Conservation (phyloP, 2,113 vertebrate genomes). For the Castor canadensis region DNA sequence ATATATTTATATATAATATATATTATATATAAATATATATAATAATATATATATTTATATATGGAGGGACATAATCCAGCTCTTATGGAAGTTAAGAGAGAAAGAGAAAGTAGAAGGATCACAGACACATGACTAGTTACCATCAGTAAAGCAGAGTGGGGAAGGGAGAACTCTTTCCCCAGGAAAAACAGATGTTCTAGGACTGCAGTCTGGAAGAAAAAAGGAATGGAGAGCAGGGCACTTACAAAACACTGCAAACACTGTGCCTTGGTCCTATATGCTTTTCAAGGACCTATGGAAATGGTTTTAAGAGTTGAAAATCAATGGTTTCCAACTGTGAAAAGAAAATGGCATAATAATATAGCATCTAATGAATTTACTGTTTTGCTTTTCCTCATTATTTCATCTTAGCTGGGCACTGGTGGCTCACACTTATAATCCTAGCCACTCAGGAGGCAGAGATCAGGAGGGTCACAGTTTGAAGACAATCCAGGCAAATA, state of each 20-base stretch:
- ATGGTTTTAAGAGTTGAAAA: background rate
- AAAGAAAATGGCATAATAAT: background rate
- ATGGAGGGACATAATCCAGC: too few species aligned
- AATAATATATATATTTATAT: too few species aligned
- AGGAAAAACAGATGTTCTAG: background rate
- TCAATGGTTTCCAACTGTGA: background rate
- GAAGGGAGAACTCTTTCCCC: background rate
- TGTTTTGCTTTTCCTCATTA: background rate
- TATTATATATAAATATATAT: too few species aligned
- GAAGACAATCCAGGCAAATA: too few species aligned
- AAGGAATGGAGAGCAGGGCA: background rate
- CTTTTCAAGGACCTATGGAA: background rate
- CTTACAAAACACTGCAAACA: background rate
- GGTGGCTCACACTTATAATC: too few species aligned
- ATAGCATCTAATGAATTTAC: background rate
- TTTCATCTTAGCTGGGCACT: too few species aligned
- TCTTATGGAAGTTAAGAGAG: background rate
- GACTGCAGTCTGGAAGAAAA: background rate
- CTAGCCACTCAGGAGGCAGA: too few species aligned
- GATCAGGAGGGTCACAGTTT: too few species aligned
- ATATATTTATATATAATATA: too few species aligned
- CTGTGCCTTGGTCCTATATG: background rate
- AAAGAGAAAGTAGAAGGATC: background rate
- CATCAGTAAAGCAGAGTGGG: background rate
- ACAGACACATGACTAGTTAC: background rate